Base-by-base conservation (phyloP, 2,113 vertebrate genomes). In the Shinisaurus crocodilurus region DNA sequence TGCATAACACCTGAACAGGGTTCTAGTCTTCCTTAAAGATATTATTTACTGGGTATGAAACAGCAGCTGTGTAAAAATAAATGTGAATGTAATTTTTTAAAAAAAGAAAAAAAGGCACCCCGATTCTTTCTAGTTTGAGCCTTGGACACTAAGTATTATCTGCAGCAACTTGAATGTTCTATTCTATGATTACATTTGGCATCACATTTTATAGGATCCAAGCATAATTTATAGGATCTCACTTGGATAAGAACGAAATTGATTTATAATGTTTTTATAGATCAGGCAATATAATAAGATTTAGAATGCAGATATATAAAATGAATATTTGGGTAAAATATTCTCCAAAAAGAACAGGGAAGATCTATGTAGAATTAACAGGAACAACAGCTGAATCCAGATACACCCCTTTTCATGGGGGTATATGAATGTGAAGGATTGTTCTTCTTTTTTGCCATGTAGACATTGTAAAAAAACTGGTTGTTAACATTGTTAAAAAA, bases 121-220 rank as follows among this genome's bases (percentile, higher is more conserved):
- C 27, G 9, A 2, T 5, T 7, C 7, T 48, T 16, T 20, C 81
- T 1, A 82, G 91, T 63, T 89, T 90, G 43, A 85, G 20, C 84
- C 89, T 69, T 69, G 67, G 27, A 69, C 27, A 32, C 32, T 13
- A 72, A 34, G 32, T 72, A 93, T 87, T 91, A 83, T 65, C n/a
- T 83, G 93, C 80, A 85, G 80, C 85, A 92, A 92, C 90, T 92
- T 94, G 92, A 95, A 92, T 93, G 45, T 89, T 32, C 94, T 82
- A 75, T 1, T 81, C 94, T 94, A 92, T 93, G 92, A 94, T 94
- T 92, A 91, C 90, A 91, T 91, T 86, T 1, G 93, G 90, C 92
- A 94, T 95, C 92, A 92, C 84, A 69, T 93, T 94, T 93, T 45
- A 27, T 7, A 43, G 40, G 43, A 57, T 40, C 18, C 60, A 37